Percentiles rank a stretch among this genome's conserved stretches.
Evolutionary conservation across 2,113 vertebrate genomes (phyloP).

Genomic region (Setophaga petechia): DNA sequence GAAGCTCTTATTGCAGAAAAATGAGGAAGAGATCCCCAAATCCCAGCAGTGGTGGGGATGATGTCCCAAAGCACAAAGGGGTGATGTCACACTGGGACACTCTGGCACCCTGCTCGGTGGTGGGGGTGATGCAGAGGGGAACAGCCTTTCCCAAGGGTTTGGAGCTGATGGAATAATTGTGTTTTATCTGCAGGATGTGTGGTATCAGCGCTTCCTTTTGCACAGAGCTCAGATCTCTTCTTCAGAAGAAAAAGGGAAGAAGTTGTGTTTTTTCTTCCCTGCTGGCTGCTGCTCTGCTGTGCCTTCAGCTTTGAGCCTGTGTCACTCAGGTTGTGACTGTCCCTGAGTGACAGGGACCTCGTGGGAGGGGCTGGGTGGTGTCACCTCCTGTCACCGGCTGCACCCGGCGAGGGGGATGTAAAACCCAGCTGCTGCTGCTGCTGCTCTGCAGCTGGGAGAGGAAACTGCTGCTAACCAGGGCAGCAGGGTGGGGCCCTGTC

Average conservation of each 20-base stretch:
- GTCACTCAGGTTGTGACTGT: fast-evolving
- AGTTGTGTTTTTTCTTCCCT: background rate
- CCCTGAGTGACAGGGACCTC: background rate
- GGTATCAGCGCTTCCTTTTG: background rate
- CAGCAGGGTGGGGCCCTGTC: background rate
- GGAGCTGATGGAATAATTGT: background rate
- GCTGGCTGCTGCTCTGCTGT: background rate
- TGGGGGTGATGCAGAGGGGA: background rate
- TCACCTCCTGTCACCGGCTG: background rate
- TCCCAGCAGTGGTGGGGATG: background rate
- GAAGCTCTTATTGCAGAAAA: background rate
- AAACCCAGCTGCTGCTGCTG: background rate
- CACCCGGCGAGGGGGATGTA: fast-evolving
- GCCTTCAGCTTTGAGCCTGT: background rate
- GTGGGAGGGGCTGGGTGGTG: fast-evolving
- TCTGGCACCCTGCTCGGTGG: too few species aligned
- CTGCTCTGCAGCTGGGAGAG: background rate
- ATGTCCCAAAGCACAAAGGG: background rate
- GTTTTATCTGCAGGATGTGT: fast-evolving
- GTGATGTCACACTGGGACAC: background rate
- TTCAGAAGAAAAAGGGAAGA: background rate
- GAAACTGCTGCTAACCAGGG: fast-evolving
- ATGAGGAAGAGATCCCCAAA: background rate
- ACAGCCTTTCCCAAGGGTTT: background rate
- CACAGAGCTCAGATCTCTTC: fast-evolving